Conservation (phyloP, 1,140 invertebrate genomes). For the Diachasmimorpha longicaudata region DNA sequence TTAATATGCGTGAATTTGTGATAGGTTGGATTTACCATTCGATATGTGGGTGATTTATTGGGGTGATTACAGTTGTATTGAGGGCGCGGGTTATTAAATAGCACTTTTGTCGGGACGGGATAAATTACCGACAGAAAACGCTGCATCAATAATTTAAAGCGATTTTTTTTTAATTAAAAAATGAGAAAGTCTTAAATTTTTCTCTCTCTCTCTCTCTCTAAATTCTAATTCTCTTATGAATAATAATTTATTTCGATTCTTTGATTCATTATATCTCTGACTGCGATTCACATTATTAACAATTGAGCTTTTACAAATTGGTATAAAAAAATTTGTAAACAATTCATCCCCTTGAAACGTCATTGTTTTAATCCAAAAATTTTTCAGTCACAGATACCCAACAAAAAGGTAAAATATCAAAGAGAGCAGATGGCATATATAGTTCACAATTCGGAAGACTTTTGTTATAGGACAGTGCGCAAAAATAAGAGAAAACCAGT, state of each 20-base stretch:
- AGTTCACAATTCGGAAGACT: constrained; percentile 4
- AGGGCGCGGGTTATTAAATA: neutral
- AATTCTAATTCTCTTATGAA: too few relatives aligned
- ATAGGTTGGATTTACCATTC: neutral
- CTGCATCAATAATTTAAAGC: too few relatives aligned
- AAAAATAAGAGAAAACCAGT: neutral
- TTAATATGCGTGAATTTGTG: constrained; percentile 23
- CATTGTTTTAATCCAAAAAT: neutral
- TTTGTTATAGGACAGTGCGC: constrained; percentile 1
- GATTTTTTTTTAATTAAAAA: too few relatives aligned
- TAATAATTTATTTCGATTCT: too few relatives aligned
- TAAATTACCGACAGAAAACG: too few relatives aligned
- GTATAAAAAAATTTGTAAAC: too few relatives aligned
- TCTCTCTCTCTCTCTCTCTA: too few relatives aligned
- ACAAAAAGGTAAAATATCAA: constrained; percentile 1
- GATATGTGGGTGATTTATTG: neutral
- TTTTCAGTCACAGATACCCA: neutral
- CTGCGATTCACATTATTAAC: too few relatives aligned
- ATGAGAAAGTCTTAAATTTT: too few relatives aligned
- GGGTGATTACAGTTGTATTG: neutral
- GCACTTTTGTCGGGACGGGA: neutral
- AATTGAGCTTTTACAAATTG: too few relatives aligned
- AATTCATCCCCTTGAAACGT: too few relatives aligned
- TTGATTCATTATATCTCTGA: too few relatives aligned
- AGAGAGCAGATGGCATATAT: neutral